Conservation (phyloP, 2,888 invertebrate species). For the Lasioglossum pauxillum region DNA sequence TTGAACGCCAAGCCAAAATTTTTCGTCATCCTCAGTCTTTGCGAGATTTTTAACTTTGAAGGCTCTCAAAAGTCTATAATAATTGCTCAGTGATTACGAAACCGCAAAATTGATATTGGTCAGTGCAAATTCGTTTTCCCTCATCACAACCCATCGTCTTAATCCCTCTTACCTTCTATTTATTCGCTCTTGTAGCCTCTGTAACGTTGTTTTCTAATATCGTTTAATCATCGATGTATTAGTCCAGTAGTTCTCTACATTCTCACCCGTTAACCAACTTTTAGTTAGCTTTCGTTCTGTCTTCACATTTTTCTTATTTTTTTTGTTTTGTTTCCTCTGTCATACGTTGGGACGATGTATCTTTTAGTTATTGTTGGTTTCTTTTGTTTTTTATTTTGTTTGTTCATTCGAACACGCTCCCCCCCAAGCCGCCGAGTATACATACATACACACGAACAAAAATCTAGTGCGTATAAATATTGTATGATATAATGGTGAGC, state of each 20-base stretch:
- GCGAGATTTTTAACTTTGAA: not conserved
- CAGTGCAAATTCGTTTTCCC: not conserved
- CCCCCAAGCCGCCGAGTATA: not conserved
- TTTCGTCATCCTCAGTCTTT: not conserved
- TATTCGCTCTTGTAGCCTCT: not conserved
- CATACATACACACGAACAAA: not conserved
- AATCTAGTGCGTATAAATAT: not conserved
- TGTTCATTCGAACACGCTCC: slow-evolving; percentile 1
- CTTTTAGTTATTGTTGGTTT: not conserved
- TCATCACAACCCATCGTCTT: not conserved
- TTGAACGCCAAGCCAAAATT: not conserved
- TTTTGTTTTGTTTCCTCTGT: not conserved
- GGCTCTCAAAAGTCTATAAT: not conserved
- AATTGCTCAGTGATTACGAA: not conserved
- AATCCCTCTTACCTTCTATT: slow-evolving; percentile 5
- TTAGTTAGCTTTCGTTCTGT: slow-evolving; percentile 38
- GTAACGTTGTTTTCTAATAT: slow-evolving; percentile 39
- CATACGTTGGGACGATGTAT: slow-evolving; percentile 4
- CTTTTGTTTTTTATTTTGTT: not conserved
- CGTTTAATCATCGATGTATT: slow-evolving; percentile 27
- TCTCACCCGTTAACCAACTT: slow-evolving; percentile 4
- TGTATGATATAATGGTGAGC: slow-evolving; percentile 23
- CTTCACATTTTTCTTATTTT: not conserved
- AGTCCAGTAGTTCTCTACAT: slow-evolving; percentile 10
- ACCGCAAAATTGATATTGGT: not conserved